Evolutionary conservation across 2,797 vertebrate genomes (phyloP), one percentile per base, ranked within the genome.

Genomic region (Brachyalestes nurse): DNA sequence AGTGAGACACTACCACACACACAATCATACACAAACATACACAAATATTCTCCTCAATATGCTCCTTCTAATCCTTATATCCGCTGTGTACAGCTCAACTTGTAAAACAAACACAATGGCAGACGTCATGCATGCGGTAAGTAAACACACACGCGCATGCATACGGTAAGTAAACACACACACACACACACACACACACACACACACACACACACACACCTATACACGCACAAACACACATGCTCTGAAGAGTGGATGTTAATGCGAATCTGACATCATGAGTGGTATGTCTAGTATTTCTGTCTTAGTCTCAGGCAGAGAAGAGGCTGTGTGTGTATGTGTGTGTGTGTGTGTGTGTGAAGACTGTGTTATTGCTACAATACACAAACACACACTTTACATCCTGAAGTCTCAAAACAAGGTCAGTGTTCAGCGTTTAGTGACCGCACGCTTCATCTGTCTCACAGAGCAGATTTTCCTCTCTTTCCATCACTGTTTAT

Each of bases 211-310:
- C 19, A 57, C 7, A 57, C 2, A 57, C 53, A 57, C 53, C 2
- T 10, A 10, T 10, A 13, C 49, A 13, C 10, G 14, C 49, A 51
- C 10, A 72, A 34, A 69, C 57, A 74, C 25, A 58, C 45, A 70
- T 70, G 78, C 73, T 58, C 65, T 34, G 38, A 47, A 17, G 86
- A 84, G 87, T 86, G 80, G 79, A 34, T 82, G 89, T 81, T 93
- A 92, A 93, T 93, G 91, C 90, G 90, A 94, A 91, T 94, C 92
- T 95, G 91, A 94, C 94, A 92, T 94, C 94, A 94, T 87, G 83
- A 76, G 78, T 49, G 86, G 79, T 72, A 82, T 88, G 91, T 91
- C 90, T 90, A 82, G 88, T 86, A 90, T 94, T 93, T 91, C 90
- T 82, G 80, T 88, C 86, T 69, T 34, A 79, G 79, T 88, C 86